Evolutionary conservation across 2,888 invertebrate genomes (phyloP), one percentile per base, ranked within the genome.

Genomic region (Ochropacha duplaris): DNA sequence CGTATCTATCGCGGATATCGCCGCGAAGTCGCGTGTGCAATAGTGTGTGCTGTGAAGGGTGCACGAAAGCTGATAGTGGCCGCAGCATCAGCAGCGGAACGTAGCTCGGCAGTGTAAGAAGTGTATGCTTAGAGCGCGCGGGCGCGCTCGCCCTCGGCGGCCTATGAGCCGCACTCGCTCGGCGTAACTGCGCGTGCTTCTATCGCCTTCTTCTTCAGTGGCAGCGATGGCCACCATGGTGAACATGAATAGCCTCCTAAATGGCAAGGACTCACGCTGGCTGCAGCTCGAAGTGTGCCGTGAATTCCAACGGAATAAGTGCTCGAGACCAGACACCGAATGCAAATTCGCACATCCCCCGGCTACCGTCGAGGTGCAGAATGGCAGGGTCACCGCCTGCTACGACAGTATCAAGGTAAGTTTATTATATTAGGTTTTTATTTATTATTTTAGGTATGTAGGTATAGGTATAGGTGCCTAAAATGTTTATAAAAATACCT

Each of bases 261-360:
- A 98, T 94, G 98, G 98, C 87, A 99, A 99, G 94, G 99, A 99
- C 95, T 99, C 99, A 79, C 97, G 99, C 90, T 99, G 99, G 99
- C 96, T 99, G 84, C 99, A 99, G 93, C 95, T 99, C 90, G 99
- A 99, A 94, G 99, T 99, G 90, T 98, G 98, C 95, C 96, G 99
- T 79, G 99, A 99, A 94, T 99, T 98, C 94, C 99, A 99, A 94
- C 96, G 99, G 93, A 99, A 99, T 95, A 99, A 99, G 95, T 99
- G 99, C 94, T 98, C 99, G 84, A 96, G 99, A 87, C 97, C 98
- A 71, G 99, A 99, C 94, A 98, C 98, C 88, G 99, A 99, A 94
- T 99, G 99, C 96, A 99, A 99, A 95, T 99, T 99, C 93, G 99
- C 99, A 75, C 99, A 99, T 95, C 99, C 99, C 68, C 99, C 99